Conservation (phyloP, 2,888 invertebrate species). For the Caenorhabditis sp. region DNA sequence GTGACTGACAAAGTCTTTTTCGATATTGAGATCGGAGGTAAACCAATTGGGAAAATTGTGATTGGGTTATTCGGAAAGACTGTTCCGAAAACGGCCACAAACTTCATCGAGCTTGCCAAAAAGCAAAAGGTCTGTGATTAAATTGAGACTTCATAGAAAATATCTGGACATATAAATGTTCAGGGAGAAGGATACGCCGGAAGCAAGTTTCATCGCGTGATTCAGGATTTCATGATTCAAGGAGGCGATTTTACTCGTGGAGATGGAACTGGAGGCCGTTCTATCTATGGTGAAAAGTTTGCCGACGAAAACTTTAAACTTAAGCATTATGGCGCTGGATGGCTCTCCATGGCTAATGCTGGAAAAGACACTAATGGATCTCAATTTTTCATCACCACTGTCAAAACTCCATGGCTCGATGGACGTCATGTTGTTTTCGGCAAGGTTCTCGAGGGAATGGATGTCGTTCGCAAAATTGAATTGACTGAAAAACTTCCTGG, state of each 20-base stretch:
- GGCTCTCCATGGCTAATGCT: constrained; percentile 93
- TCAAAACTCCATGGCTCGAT: constrained; percentile 92
- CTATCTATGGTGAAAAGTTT: constrained; percentile 83
- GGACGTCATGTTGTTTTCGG: constrained; percentile 93
- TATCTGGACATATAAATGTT: no score
- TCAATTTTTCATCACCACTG: constrained; percentile 92
- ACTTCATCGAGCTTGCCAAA: constrained; percentile 90
- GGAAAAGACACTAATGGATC: constrained; percentile 91
- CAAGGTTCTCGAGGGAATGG: constrained; percentile 84
- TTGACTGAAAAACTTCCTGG: constrained; percentile 70
- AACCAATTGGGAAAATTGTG: constrained; percentile 89
- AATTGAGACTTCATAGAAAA: no score
- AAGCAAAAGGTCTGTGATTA: constrained; percentile 80
- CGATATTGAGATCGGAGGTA: constrained; percentile 89
- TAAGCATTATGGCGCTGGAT: constrained; percentile 86
- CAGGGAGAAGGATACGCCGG: constrained; percentile 87
- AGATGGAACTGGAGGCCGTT: constrained; percentile 82
- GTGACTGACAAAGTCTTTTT: constrained; percentile 86
- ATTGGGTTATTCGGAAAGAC: constrained; percentile 93
- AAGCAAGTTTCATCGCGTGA: constrained; percentile 90
- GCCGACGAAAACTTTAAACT: constrained; percentile 82
- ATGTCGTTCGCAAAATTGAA: constrained; percentile 76
- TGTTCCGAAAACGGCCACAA: constrained; percentile 91
- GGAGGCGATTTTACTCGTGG: constrained; percentile 85
- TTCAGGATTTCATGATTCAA: constrained; percentile 93